Evolutionary conservation across 35 echinoderm and acorn worm species (phyloP), one percentile per base, ranked within the genome.

Genomic region (Holothuria glaberrima): DNA sequence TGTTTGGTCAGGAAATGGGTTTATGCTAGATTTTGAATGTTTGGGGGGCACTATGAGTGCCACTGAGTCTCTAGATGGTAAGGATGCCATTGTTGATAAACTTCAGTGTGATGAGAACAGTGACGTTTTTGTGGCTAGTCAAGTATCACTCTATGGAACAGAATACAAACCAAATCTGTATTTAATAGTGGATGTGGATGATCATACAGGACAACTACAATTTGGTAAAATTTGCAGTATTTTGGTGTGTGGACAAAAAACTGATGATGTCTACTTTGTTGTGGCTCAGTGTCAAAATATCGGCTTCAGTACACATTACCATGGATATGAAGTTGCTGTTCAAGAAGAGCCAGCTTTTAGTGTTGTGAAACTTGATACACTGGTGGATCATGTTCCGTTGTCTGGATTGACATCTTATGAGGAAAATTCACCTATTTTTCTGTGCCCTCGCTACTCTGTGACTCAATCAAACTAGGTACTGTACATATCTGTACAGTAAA

Each of bases 1-100:
- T 63, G 5, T 48, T 14, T 95, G 94, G 94, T 68, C 85, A 48
- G 45, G 61, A 27, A 59, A 68, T 73, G 86, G 26, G 10, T 21
- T 57, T 13, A 30, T 20, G 19, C 24, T 18, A 21, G 86, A 72
- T 20, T 88, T 88, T 52, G 67, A 88, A 29, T 88, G 86, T 74
- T 14, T 29, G 26, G 26, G 68, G 16, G 86, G 86, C 10, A 27
- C 34, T 77, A 4, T 68, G 64, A 68, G 5, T 68, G 64, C 64
- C 22, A 68, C 22, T 68, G 64, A 68, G 30, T 68, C 24, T 68
- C 64, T 32, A 68, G 64, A 68, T 1, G n/a, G 64, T 28, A 68
- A 68, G 64, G 64, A 68, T 68, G n/a, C 64, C 64, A 68, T 68
- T 68, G 64, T 19, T 24, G 64, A 68, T 68, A 68, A 12, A 68